phyloP scores from a whole-genome alignment of 2,797 vertebrate species.

The Arvicola amphibius region DNA sequence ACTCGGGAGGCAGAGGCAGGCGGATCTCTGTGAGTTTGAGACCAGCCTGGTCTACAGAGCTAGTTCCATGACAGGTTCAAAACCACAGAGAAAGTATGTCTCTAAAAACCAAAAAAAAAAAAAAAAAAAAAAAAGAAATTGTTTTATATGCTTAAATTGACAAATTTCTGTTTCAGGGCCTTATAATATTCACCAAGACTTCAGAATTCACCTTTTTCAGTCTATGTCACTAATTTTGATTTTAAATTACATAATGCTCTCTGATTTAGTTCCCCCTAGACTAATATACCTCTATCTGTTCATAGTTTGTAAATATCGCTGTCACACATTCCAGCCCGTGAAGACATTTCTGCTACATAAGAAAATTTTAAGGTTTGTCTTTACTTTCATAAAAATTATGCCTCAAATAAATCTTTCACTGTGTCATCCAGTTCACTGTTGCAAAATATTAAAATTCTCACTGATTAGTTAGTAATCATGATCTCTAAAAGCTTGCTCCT shows the following conservation, averaged over 20 bases:
- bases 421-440: neutral
- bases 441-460: neutral
- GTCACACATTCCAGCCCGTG: neutral
- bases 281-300: neutral
- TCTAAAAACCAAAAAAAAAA: no score
- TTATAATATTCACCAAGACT: neutral
- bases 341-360: neutral
- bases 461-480: neutral
- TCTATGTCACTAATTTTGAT: neutral
- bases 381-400: neutral
- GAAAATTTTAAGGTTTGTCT: neutral
- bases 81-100: no score
- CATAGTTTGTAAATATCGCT: neutral
- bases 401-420: neutral
- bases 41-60: no score
- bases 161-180: neutral
- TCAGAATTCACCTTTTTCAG: neutral
- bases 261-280: neutral
- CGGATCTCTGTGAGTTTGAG: no score
- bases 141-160: neutral
- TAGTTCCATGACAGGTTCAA: no score
- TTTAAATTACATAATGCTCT: neutral
- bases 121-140: no score
- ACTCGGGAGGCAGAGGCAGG: no score
- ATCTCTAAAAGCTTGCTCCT: neutral